phyloP scores from a whole-genome alignment of 2,797 vertebrate genomes.

The Cynodonichthys magdalenae region DNA sequence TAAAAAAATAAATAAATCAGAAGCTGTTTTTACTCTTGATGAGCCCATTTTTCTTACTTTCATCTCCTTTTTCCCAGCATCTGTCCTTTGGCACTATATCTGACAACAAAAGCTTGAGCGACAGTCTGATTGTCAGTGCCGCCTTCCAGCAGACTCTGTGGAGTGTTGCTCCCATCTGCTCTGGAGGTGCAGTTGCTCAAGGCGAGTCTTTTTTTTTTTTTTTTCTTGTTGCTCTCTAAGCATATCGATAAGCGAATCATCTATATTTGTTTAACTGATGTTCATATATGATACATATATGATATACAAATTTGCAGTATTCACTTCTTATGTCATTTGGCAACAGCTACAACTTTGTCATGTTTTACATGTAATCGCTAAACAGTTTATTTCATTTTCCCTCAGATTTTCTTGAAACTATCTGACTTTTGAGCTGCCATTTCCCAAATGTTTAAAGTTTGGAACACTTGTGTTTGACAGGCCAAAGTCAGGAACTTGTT shows the following conservation, averaged over 20 bases:
- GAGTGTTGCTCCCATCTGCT: conserved; percentile 94
- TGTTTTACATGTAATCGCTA: no score
- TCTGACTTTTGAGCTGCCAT: no score
- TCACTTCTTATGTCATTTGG: no score
- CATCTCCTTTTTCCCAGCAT: conserved; percentile 80
- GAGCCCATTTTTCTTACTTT: conserved; percentile 21
- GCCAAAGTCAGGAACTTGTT: no score
- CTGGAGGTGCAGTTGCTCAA: conserved; percentile 88
- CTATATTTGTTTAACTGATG: conserved; percentile 2
- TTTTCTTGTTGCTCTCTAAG: conserved; percentile 14
- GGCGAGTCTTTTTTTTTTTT: conserved; percentile 75
- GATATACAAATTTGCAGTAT: no score
- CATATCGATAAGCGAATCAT: conserved; percentile 17
- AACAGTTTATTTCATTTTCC: no score
- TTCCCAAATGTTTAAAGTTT: no score
- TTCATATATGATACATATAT: no score
- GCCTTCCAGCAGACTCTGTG: conserved; percentile 95
- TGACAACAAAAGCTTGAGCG: conserved; percentile 70
- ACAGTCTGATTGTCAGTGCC: conserved; percentile 88
- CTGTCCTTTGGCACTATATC: conserved; percentile 82
- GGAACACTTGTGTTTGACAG: no score
- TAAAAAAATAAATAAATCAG: conserved; percentile 4
- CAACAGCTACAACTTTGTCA: no score
- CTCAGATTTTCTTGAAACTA: no score
- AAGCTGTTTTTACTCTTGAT: conserved; percentile 32